phyloP scores from a whole-genome alignment of 2,113 vertebrate species.

The Urocolius indicus region DNA sequence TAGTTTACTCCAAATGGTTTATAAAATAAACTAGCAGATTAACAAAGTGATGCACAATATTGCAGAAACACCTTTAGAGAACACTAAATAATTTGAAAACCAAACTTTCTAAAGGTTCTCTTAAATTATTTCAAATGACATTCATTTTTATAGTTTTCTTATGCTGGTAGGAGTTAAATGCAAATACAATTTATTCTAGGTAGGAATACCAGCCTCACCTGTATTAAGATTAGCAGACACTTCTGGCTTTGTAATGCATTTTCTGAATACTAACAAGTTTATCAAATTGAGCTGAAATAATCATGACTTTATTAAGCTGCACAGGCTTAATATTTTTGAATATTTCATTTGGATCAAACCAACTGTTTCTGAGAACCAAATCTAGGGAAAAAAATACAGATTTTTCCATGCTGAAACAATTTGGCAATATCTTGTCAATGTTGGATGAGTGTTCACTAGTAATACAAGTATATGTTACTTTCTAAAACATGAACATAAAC shows the following conservation, averaged over 20 bases:
- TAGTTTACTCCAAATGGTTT: neutral
- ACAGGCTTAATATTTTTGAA: neutral
- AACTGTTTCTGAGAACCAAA: neutral
- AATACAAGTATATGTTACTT: neutral
- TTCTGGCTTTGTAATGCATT: neutral
- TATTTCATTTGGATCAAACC: constrained; percentile 22
- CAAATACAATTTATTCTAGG: neutral
- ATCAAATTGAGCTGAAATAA: constrained; percentile 26
- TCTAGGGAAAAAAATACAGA: neutral
- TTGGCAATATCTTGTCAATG: neutral
- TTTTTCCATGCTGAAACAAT: neutral
- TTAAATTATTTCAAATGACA: neutral
- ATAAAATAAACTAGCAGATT: neutral
- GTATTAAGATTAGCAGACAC: constrained; percentile 14
- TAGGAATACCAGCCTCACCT: neutral
- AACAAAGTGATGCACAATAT: neutral
- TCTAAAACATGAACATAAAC: neutral
- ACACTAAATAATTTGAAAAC: neutral
- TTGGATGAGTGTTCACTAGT: neutral
- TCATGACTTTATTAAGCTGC: neutral
- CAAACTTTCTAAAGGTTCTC: neutral
- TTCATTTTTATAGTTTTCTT: neutral
- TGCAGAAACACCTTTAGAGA: neutral
- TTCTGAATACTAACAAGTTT: neutral
- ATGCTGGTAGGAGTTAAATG: neutral